phyloP scores from a whole-genome alignment of 2,113 vertebrate genomes.

The Cololabis saira region DNA sequence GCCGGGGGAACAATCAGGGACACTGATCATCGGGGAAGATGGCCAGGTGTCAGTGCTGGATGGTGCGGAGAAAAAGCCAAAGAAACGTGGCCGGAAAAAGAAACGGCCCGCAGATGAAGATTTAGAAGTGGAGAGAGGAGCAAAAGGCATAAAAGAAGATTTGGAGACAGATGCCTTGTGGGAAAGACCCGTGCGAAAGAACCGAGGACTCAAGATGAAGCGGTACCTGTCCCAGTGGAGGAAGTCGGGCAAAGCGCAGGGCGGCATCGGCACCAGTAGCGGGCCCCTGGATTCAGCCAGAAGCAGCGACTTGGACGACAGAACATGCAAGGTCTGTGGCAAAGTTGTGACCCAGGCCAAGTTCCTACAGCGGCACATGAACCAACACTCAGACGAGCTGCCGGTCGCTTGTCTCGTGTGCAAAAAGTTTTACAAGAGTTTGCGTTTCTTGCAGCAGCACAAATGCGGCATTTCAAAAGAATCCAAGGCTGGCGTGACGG shows the following conservation, averaged over 20 bases:
- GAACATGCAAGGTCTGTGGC: conserved; percentile 65
- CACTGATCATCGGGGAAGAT: conserved; percentile 70
- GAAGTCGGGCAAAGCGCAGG: conserved; percentile 42
- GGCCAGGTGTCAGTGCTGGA: conserved; percentile 64
- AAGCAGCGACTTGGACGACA: conserved; percentile 52
- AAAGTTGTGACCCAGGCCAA: conserved; percentile 54
- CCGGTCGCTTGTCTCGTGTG: conserved; percentile 56
- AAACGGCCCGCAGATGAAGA: conserved; percentile 46
- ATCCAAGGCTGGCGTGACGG: conserved; percentile 27
- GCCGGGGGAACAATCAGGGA: conserved; percentile 24
- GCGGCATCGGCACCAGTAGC: neutral
- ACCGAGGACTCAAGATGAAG: conserved; percentile 76
- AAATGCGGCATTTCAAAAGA: conserved; percentile 45
- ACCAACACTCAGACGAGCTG: conserved; percentile 53
- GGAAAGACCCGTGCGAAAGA: conserved; percentile 68
- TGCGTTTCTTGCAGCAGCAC: conserved; percentile 69
- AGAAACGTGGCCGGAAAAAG: conserved; percentile 59
- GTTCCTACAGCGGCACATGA: conserved; percentile 66
- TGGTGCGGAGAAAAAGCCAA: conserved; percentile 35
- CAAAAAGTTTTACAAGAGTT: conserved; percentile 63
- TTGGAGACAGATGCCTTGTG: conserved; percentile 21
- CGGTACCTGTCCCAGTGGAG: conserved; percentile 70
- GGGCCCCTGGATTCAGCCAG: conserved; percentile 16
- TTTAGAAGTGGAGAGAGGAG: conserved; percentile 24
- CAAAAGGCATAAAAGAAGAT: conserved; percentile 1